Conservation (phyloP, 2,888 invertebrate species). For the Tetranychus truncatus region DNA sequence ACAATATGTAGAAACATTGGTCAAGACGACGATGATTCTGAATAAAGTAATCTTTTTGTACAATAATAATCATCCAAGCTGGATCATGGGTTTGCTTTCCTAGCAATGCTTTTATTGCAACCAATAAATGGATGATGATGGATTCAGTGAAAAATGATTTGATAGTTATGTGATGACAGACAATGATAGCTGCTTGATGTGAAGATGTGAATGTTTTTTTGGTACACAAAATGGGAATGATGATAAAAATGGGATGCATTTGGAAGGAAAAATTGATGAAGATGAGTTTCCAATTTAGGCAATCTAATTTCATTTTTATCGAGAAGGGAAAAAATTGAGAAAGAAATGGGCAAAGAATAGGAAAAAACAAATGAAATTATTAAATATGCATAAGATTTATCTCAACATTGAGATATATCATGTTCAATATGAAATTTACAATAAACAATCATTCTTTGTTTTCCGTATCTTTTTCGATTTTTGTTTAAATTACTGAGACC, state of each 20-base stretch:
- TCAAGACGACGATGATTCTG: too few relatives aligned
- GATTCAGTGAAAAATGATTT: background rate
- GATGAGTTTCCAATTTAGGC: background rate
- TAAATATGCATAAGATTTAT: background rate
- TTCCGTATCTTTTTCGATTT: background rate
- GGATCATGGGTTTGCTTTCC: too few relatives aligned
- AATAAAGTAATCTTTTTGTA: too few relatives aligned
- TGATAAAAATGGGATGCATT: background rate
- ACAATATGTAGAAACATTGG: too few relatives aligned
- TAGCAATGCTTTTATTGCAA: too few relatives aligned
- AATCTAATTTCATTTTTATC: background rate
- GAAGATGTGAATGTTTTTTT: background rate
- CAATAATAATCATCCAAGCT: too few relatives aligned
- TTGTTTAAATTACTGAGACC: background rate
- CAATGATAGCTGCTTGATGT: background rate
- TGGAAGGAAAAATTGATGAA: background rate
- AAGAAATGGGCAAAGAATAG: conserved; percentile 1
- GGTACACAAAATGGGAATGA: background rate
- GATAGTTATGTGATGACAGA: background rate
- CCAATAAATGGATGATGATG: background rate
- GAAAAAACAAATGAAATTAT: background rate
- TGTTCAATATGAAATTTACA: background rate
- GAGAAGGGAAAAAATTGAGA: background rate
- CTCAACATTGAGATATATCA: background rate
- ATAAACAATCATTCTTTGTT: background rate